Conservation (phyloP, 2,888 invertebrate genomes). For the Bombylius major region DNA sequence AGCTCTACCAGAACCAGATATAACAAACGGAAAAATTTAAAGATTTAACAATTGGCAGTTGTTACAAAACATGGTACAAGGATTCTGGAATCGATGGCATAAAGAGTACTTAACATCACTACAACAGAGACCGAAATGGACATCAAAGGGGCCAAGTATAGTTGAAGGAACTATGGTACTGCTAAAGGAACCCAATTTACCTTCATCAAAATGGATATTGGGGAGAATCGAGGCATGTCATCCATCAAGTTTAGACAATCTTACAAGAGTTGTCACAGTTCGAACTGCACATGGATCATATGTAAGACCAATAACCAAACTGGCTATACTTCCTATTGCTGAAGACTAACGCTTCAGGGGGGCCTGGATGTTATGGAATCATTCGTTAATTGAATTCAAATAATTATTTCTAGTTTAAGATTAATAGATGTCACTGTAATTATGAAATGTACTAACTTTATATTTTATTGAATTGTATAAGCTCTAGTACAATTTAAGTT, state of each 20-base stretch:
- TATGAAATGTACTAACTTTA: no score
- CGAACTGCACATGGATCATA: constrained; percentile 4
- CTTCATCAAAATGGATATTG: constrained; percentile 17
- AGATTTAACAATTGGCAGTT: constrained; percentile 19
- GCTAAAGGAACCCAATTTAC: constrained; percentile 15
- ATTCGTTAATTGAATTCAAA: no score
- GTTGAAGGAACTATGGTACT: constrained; percentile 16
- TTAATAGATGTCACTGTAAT: no score
- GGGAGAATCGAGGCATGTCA: constrained; percentile 10
- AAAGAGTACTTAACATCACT: constrained; percentile 17
- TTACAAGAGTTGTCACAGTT: constrained; percentile 14
- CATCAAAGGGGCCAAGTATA: neutral
- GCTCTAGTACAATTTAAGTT: no score
- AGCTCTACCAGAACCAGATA: constrained; percentile 15
- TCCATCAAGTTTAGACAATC: constrained; percentile 9
- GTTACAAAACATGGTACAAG: constrained; percentile 15
- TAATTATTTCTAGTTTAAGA: no score
- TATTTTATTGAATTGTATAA: no score
- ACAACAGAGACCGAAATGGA: constrained; percentile 19
- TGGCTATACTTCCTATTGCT: no score
- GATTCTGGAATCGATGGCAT: constrained; percentile 18
- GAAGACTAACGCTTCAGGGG: no score
- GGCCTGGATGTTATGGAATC: no score
- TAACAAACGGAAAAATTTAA: constrained; percentile 7
- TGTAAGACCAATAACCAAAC: no score